Percentiles rank a stretch among this genome's conserved stretches.
Evolutionary conservation across 2,113 vertebrate genomes (phyloP).

Genomic region (western clawed frog (Xenopus tropicalis)): DNA sequence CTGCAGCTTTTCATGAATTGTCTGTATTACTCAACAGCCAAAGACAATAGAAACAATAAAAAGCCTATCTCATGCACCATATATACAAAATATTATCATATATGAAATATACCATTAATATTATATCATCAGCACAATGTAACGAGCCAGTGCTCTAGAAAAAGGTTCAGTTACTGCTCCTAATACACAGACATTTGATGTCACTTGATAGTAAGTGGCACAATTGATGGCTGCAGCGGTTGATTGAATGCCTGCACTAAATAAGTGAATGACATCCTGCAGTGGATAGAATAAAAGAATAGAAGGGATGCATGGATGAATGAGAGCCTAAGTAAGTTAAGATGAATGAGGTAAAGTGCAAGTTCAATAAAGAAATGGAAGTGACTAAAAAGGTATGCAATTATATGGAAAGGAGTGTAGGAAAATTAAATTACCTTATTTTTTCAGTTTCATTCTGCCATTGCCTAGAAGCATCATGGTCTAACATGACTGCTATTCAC

Average conservation of each 20-base stretch:
- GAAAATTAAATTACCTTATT: too few species aligned
- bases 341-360: constrained; percentile 21
- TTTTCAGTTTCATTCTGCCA: too few species aligned
- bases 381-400: neutral
- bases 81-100: too few species aligned
- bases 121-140: neutral
- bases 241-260: constrained; percentile 23
- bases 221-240: constrained; percentile 25
- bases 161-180: neutral
- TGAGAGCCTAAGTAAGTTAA: constrained; percentile 7
- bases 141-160: neutral
- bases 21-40: too few species aligned
- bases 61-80: too few species aligned
- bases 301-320: constrained; percentile 22
- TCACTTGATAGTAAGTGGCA: constrained; percentile 17
- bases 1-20: too few species aligned
- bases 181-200: constrained; percentile 23
- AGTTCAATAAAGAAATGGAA: constrained; percentile 3
- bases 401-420: neutral
- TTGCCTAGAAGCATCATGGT: too few species aligned
- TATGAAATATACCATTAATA: too few species aligned
- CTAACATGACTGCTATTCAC: too few species aligned
- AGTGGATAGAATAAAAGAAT: constrained; percentile 29
- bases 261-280: constrained; percentile 39
- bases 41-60: too few species aligned